These are phyloP conservation scores for Podiceps cristatus DNA, from an alignment of 2,113 vertebrate species.

Conservation along the genomic window DNA sequence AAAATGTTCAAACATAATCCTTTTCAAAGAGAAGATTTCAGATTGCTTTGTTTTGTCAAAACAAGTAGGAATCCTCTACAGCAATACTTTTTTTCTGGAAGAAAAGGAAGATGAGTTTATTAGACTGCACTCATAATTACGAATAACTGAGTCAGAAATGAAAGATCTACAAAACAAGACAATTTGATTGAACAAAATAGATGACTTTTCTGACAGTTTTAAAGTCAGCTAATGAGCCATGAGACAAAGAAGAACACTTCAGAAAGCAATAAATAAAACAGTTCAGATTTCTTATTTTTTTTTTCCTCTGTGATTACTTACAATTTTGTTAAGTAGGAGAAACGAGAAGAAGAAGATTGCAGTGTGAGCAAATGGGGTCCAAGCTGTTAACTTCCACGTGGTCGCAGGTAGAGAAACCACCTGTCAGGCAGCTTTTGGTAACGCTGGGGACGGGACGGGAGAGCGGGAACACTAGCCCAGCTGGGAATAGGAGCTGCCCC, in stretches of 20 bases:
- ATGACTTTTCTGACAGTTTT: not conserved
- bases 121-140: not conserved
- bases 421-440: not conserved
- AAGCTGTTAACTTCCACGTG: not conserved
- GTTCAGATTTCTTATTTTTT: not conserved
- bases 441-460: not conserved
- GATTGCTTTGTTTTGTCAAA: not conserved
- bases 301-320: not conserved
- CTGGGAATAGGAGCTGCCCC: not conserved
- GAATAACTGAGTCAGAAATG: slow-evolving; percentile 3
- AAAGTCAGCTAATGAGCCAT: not conserved
- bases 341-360: not conserved
- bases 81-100: not conserved
- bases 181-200: not conserved
- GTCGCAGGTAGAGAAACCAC: not conserved
- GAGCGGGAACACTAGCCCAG: not conserved
- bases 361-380: not conserved
- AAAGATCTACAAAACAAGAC: not conserved
- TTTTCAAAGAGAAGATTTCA: not conserved
- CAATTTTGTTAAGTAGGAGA: not conserved
- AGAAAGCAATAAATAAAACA: not conserved
- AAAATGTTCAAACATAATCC: not conserved
- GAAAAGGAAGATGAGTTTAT: not conserved
- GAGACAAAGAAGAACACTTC: not conserved
- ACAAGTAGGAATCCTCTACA: not conserved